Base-by-base conservation (phyloP, 2,113 vertebrate species). In the Odobenus rosmarus region DNA sequence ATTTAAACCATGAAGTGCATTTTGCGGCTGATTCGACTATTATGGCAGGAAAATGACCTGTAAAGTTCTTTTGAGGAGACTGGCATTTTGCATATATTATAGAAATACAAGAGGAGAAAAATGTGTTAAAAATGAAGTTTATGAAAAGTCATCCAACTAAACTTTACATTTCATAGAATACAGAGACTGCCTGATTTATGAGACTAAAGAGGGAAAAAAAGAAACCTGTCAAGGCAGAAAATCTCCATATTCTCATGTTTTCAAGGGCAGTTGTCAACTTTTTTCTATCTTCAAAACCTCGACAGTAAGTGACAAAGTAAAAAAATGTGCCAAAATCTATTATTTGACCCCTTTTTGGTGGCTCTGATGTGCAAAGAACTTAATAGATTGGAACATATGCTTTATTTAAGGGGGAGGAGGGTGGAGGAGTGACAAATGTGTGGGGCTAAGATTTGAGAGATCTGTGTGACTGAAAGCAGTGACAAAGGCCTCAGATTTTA, bases 31-130 rank as follows among this genome's bases (percentile, higher is more conserved):
- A 97, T 99, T 99, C 82, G 71, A 90, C 88, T 98, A 92, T 98
- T 98, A 98, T 93, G 90, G 98, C 95, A 98, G 94, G 95, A 99
- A 98, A 98, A 99, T 98, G 61, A 98, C 98, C 98, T 98, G 97
- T 93, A 98, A 98, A 98, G 79, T 97, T 94, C 71, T 98, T 98
- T 97, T 97, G 96, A 98, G 97, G 87, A 98, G 88, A 95, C 98
- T 98, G 98, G 95, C 51, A 33, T 98, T 98, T 98, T 99, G 97
- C 98, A 98, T 98, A 97, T 14, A 98, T 98, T 98, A 98, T 96
- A 97, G 94, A 85, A 98, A 98, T 87, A 97, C 96, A 96, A 98
- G 89, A 97, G 10, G 46, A 95, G 97, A 97, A 96, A 79, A 97
- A 98, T 97, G 89, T 93, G 82, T 85, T 98, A 98, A 97, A 97